Base-by-base conservation (phyloP, 2,888 invertebrate genomes). In the Drosophila suboccidentalis region DNA sequence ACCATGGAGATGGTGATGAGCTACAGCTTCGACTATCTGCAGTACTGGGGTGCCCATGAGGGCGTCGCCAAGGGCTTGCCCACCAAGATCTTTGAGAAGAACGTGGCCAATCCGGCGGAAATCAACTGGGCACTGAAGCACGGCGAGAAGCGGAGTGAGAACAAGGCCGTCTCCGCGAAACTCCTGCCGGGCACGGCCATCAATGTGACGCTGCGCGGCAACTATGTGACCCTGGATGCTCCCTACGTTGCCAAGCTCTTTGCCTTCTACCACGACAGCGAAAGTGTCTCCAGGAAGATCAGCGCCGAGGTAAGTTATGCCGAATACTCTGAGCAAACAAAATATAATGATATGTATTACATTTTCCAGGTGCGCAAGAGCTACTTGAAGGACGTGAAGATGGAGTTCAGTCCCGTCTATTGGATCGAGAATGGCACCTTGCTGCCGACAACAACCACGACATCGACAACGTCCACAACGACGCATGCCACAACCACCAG, bases 21-120 rank as follows among this genome's bases (percentile, higher is more conserved):
- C 74, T 97, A 96, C 91, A 94, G 94, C 29, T 96, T 95, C 82
- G 94, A 95, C 75, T 95, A 96, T 83, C 94, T 94, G 17, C 93
- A 96, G 70, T 96, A 96, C 90, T 97, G 97, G 97, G 97, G 97
- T 94, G 5, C 96, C 94, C 90, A 96, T 95, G 71, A 95, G 95
- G 92, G 94, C 17, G 84, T 92, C 5, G 92, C 92, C n/a, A 89
- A 91, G 11, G 93, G 92, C 3, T 58, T 93, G 66, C 90, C 91
- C 2, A 93, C 93, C 1, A 91, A 90, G 66, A 87, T 93, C 10
- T 91, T 78, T 43, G 92, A 92, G 79, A 90, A 89, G 57, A 87
- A 89, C 57, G 75, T 76, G 2, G 49, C 75, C 3, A 68, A 69
- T 32, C 90, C 90, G 1, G 92, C 95, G 15, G 94, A 95, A 80